Conservation (phyloP, 2,888 invertebrate genomes). For the Morpho deidamia region DNA sequence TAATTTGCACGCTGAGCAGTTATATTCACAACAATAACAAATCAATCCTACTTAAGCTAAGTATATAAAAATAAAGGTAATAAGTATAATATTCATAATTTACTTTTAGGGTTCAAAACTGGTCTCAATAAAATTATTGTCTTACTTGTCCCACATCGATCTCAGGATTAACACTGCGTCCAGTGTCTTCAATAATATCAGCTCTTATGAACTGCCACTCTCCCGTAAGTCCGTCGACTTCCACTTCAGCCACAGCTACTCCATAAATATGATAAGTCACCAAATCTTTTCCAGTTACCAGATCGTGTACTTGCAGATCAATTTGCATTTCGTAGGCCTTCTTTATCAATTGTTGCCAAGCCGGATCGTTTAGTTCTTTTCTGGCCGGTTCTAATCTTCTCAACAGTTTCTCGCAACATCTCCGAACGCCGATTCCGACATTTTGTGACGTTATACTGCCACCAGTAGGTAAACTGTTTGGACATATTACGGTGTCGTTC, state of each 20-base stretch:
- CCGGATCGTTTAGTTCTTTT: slow-evolving; percentile 59
- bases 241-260: slow-evolving; percentile 81
- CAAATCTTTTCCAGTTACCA: slow-evolving; percentile 59
- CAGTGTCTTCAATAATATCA: slow-evolving; percentile 84
- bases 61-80: neutral
- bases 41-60: too few species aligned
- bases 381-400: slow-evolving; percentile 54
- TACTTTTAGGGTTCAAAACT: neutral
- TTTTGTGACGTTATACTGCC: slow-evolving; percentile 72
- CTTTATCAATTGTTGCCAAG: slow-evolving; percentile 77
- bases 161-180: slow-evolving; percentile 82
- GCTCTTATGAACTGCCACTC: slow-evolving; percentile 80
- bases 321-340: slow-evolving; percentile 67
- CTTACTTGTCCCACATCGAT: slow-evolving; percentile 84
- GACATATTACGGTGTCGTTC: slow-evolving; percentile 76
- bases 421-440: slow-evolving; percentile 39
- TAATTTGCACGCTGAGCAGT: too few species aligned
- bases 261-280: slow-evolving; percentile 79
- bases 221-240: slow-evolving; percentile 88
- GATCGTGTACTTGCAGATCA: slow-evolving; percentile 72
- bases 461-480: slow-evolving; percentile 82
- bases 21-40: too few species aligned
- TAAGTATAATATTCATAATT: neutral
- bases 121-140: neutral
- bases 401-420: slow-evolving; percentile 38